These are phyloP conservation scores for Cephus runcator DNA, from an alignment of 2,888 invertebrate species.

Conservation along the genomic window DNA sequence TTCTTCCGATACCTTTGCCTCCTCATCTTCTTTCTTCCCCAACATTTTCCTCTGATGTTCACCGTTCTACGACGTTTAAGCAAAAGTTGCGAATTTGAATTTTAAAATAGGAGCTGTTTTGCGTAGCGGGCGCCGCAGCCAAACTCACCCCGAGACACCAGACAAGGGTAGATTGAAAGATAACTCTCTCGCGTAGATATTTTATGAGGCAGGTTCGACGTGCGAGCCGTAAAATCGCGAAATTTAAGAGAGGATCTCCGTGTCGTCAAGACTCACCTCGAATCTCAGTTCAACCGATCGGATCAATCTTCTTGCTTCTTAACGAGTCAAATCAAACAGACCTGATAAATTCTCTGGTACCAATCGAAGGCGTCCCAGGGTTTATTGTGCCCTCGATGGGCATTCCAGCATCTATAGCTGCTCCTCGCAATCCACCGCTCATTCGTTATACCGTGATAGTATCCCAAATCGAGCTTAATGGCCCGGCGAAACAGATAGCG, in stretches of 20 bases:
- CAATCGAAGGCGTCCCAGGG: neutral
- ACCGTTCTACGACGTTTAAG: conserved; percentile 38
- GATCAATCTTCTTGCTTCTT: neutral
- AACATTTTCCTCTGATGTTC: neutral
- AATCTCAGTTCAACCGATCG: neutral
- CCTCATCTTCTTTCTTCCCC: conserved; percentile 1
- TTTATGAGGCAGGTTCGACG: conserved; percentile 47
- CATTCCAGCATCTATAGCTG: neutral
- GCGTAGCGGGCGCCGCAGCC: neutral
- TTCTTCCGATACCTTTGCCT: neutral
- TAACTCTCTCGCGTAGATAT: conserved; percentile 39
- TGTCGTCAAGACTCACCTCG: neutral
- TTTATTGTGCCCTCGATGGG: neutral
- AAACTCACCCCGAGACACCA: neutral
- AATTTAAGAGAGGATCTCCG: conserved; percentile 26
- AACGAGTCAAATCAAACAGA: neutral
- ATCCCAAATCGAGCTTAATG: conserved; percentile 34
- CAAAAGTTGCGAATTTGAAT: conserved; percentile 51
- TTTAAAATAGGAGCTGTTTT: conserved; percentile 37
- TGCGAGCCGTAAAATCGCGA: conserved; percentile 47
- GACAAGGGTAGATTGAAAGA: conserved; percentile 45
- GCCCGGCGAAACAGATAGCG: conserved; percentile 38
- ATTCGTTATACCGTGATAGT: conserved; percentile 29
- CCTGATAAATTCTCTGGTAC: neutral
- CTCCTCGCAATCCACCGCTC: conserved; percentile 21